Evolutionary conservation across 2,888 invertebrate genomes (phyloP), one percentile per base, ranked within the genome.

Genomic region (Mellilla xanthometata): DNA sequence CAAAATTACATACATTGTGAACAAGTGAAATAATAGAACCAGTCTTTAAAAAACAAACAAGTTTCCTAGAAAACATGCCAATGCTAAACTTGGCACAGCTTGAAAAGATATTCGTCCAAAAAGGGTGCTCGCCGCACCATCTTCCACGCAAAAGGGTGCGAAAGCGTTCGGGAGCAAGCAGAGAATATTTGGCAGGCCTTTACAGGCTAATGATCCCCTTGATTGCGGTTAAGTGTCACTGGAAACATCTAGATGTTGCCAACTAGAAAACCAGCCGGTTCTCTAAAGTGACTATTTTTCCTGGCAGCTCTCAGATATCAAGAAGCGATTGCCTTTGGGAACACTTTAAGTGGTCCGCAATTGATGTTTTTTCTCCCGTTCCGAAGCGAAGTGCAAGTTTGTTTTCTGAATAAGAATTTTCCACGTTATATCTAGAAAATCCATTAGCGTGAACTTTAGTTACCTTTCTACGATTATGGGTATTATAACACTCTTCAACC

Each of bases 111-210:
- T 58, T 67, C 44, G 45, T 73, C 77, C 75, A 80, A 80, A 82
- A 80, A 78, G 81, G 78, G 83, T 84, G 80, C 78, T 65, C 70
- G 63, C 72, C 73, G 81, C 78, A 78, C 60, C 69, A 64, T 76
- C 73, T 79, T 79, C 76, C 72, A 75, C 77, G 71, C 75, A 74
- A 74, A 77, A 79, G 80, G 79, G 85, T 82, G 85, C 76, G 81
- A 82, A 81, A 78, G 77, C 77, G 79, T 69, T 70, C 65, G 68
- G 64, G 65, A 68, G 67, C 69, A 64, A 79, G 75, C 79, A 66
- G 76, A 81, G 82, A 86, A 86, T 84, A 88, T 88, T 89, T 89
- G 88, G 88, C 89, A 86, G 86, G 76, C 83, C 76, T 81, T 79
- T 81, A 76, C 81, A 72, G 76, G 81, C 86, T 89, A 89, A 89